phyloP scores from a whole-genome alignment of 1,140 invertebrate genomes.

The Macrobrachium nipponense region DNA sequence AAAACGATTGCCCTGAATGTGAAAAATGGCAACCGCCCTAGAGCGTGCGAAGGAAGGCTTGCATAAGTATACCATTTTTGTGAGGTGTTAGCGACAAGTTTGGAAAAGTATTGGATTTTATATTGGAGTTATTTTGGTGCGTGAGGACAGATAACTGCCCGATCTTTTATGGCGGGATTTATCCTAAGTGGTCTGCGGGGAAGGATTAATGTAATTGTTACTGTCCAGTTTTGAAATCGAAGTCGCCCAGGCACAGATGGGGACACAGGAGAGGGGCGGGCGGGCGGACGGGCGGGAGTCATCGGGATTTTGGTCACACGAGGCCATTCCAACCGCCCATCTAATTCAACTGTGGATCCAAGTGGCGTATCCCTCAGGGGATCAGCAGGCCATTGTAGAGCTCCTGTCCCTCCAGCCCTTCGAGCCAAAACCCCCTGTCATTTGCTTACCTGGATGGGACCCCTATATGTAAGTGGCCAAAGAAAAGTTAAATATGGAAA shows the following conservation, averaged over 20 bases:
- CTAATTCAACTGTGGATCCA: constrained; percentile 61
- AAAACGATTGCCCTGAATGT: constrained; percentile 38
- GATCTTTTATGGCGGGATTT: constrained; percentile 49
- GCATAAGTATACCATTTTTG: constrained; percentile 49
- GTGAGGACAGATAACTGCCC: constrained; percentile 30
- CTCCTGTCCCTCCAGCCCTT: constrained; percentile 25
- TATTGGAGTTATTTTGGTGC: constrained; percentile 48
- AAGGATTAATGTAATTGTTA: constrained; percentile 61
- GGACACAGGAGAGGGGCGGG: constrained; percentile 31
- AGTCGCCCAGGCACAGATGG: constrained; percentile 52
- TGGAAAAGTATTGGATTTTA: constrained; percentile 51
- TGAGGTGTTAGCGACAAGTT: constrained; percentile 42
- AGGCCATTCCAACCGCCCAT: constrained; percentile 63
- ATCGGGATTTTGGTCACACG: constrained; percentile 64
- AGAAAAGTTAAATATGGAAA: constrained; percentile 65
- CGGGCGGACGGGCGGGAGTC: constrained; percentile 40
- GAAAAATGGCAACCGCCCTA: constrained; percentile 30
- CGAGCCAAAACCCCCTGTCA: constrained; percentile 30
- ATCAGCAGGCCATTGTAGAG: not conserved
- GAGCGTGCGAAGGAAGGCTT: constrained; percentile 23
- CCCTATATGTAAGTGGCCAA: constrained; percentile 61
- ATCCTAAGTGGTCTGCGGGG: constrained; percentile 46
- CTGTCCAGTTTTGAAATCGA: constrained; percentile 58
- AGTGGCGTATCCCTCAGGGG: constrained; percentile 40
- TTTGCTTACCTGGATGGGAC: constrained; percentile 45